Evolutionary conservation across 2,113 vertebrate genomes (phyloP).

Genomic region (Panthera tigris): DNA sequence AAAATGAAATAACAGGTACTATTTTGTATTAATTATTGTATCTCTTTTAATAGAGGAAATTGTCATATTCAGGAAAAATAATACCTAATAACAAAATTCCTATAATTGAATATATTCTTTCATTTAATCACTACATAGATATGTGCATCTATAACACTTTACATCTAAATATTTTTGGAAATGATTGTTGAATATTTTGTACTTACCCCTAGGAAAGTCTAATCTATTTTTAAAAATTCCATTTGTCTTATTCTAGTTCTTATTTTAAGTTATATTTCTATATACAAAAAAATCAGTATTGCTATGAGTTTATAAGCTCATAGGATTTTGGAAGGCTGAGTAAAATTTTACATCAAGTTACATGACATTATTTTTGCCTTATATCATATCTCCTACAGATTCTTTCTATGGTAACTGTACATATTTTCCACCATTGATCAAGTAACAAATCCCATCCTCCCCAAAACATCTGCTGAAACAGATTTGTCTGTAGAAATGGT

Average conservation of each 20-base stretch:
- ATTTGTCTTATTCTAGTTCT: neutral
- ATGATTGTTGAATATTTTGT: neutral
- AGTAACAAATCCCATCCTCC: conserved; percentile 37
- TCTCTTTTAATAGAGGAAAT: neutral
- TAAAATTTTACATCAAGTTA: neutral
- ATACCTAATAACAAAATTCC: neutral
- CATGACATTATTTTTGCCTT: neutral
- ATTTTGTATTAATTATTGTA: neutral
- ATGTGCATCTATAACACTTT: neutral
- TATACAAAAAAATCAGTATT: neutral
- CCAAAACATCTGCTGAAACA: conserved; percentile 68
- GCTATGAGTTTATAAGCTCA: neutral
- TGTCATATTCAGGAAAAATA: neutral
- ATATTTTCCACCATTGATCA: conserved; percentile 36
- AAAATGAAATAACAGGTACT: neutral
- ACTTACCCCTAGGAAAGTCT: neutral
- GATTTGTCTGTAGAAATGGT: conserved; percentile 67
- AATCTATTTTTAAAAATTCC: neutral
- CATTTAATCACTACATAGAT: neutral
- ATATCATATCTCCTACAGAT: neutral
- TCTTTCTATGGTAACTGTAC: neutral
- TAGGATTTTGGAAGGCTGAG: neutral
- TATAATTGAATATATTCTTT: neutral
- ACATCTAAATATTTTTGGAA: neutral
- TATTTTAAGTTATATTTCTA: neutral